A percentile compares a stretch with the other conserved stretches of the same genome.
Evolutionary conservation across 1,140 invertebrate species (phyloP).

Genomic region (Dendrolimus punctatus): DNA sequence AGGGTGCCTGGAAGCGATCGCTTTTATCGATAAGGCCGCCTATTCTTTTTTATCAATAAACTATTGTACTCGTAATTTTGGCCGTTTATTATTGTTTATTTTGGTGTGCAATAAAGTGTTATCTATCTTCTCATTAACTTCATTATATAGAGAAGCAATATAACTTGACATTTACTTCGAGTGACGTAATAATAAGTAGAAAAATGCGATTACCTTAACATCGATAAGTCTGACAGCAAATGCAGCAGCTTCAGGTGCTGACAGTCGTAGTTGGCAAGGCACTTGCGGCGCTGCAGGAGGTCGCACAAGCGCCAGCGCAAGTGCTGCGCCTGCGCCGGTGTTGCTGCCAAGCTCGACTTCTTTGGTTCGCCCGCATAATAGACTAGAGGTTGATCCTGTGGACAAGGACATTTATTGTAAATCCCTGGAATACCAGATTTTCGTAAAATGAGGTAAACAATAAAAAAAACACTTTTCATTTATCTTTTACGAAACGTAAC

Average conservation of each 20-base stretch:
- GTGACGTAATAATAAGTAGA: not conserved
- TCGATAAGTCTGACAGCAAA: slow-evolving; percentile 60
- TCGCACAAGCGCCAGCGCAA: slow-evolving; percentile 46
- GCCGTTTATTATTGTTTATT: too few relatives aligned
- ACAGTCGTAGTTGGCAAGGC: slow-evolving; percentile 46
- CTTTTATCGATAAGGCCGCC: too few relatives aligned
- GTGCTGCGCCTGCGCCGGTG: slow-evolving; percentile 40
- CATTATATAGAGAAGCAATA: too few relatives aligned
- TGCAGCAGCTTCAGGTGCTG: slow-evolving; percentile 52
- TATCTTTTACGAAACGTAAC: too few relatives aligned
- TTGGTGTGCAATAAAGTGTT: not conserved
- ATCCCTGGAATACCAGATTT: too few relatives aligned
- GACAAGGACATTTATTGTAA: slow-evolving; percentile 9
- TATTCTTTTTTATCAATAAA: too few relatives aligned
- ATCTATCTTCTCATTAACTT: too few relatives aligned
- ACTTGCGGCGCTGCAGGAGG: slow-evolving; percentile 24
- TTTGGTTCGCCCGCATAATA: slow-evolving; percentile 56
- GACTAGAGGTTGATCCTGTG: slow-evolving; percentile 47
- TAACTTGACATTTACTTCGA: too few relatives aligned
- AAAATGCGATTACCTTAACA: slow-evolving; percentile 38
- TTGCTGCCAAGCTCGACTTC: slow-evolving; percentile 48
- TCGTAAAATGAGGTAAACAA: too few relatives aligned
- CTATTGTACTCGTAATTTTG: too few relatives aligned
- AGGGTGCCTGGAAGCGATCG: too few relatives aligned
- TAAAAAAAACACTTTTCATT: too few relatives aligned